Evolutionary conservation across 2,113 vertebrate genomes (phyloP).

Genomic region (Tachysurus vachellii): DNA sequence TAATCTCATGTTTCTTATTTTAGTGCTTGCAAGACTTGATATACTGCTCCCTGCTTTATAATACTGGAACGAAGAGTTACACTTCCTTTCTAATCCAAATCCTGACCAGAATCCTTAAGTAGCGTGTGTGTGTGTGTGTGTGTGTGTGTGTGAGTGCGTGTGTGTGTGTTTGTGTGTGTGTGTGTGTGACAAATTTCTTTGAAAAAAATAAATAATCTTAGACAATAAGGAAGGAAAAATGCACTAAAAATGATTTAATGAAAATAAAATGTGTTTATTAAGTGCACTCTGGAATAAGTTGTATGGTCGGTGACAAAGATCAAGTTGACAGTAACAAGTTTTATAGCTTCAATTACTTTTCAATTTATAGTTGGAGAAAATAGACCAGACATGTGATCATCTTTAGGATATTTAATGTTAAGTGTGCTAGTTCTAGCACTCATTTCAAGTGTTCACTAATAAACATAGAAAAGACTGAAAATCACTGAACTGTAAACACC

Average conservation of each 20-base stretch:
- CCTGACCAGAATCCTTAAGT: constrained; percentile 23
- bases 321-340: neutral
- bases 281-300: neutral
- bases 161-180: neutral
- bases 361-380: neutral
- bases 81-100: neutral
- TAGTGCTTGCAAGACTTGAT: constrained; percentile 35
- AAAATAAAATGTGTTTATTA: neutral
- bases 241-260: neutral
- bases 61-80: neutral
- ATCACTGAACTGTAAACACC: neutral
- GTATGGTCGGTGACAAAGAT: neutral
- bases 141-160: neutral
- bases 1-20: constrained; percentile 30
- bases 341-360: neutral
- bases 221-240: neutral
- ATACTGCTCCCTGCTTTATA: constrained; percentile 35
- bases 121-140: neutral
- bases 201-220: neutral
- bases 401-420: neutral
- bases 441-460: neutral
- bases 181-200: neutral
- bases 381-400: neutral
- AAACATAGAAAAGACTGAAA: neutral
- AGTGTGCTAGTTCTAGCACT: neutral